A percentile compares a stretch with the other conserved stretches of the same genome.
phyloP scores from a whole-genome alignment of 1,140 invertebrate genomes.

The Luehdorfia chinensis region DNA sequence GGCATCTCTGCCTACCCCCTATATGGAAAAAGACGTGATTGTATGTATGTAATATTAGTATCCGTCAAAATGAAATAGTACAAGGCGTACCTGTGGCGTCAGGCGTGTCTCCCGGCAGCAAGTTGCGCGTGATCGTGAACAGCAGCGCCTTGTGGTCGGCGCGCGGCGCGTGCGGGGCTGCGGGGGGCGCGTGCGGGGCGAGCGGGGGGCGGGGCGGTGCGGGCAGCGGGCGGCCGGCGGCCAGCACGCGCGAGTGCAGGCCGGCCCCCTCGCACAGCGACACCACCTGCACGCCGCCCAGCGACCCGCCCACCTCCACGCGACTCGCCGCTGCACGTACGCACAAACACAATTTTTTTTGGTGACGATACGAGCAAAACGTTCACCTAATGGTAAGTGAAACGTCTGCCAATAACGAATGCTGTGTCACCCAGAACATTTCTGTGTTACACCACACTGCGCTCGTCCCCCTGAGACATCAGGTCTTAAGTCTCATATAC shows the following conservation, averaged over 20 bases:
- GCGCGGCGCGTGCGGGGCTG: conserved; percentile 39
- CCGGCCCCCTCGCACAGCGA: conserved; percentile 92
- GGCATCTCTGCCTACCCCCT: too few species aligned
- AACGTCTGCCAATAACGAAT: too few species aligned
- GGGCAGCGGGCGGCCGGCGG: conserved; percentile 82
- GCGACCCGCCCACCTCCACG: conserved; percentile 86
- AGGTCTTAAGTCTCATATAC: too few species aligned
- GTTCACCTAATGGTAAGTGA: too few species aligned
- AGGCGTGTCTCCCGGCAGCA: conserved; percentile 34
- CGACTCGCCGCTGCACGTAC: conserved; percentile 73
- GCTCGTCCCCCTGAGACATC: too few species aligned
- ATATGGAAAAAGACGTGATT: too few species aligned
- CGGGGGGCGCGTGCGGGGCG: conserved; percentile 58
- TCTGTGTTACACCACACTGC: too few species aligned
- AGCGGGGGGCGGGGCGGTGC: conserved; percentile 53
- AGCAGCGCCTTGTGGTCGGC: conserved; percentile 80
- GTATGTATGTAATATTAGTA: too few species aligned
- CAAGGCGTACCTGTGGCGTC: conserved; percentile 36
- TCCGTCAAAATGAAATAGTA: too few species aligned
- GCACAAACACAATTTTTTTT: not conserved
- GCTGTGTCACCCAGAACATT: too few species aligned
- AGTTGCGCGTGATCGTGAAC: conserved; percentile 79
- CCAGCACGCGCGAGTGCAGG: conserved; percentile 90
- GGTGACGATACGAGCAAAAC: too few species aligned
- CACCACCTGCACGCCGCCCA: conserved; percentile 94